Base-by-base conservation (phyloP, 2,113 vertebrate genomes). In the Pseudonaja textilis region DNA sequence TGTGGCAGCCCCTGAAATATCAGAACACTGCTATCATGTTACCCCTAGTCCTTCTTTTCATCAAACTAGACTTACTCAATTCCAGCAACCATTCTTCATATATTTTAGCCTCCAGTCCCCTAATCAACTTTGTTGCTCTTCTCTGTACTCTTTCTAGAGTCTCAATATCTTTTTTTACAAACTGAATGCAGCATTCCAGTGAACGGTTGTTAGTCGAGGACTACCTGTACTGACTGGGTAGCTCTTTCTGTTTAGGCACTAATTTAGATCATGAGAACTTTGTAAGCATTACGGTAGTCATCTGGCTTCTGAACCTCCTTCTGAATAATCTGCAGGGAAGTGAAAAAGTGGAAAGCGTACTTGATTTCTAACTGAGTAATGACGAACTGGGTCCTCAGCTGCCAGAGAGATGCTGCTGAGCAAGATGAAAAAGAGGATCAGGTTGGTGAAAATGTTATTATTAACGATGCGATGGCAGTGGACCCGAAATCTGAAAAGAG, bases 341-440 rank as follows among this genome's bases (percentile, higher is more conserved):
- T 0, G 1, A 94, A 92, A 86, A 93, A 50, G 55, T 42, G 91
- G 91, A 93, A 87, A 74, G 94, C 98, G 56, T 98, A 99, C 99
- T 97, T 98, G 97, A 95, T 99, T 99, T 97, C 99, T 98, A 96
- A 98, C 99, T 94, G 99, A 99, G 95, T 98, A 97, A 91, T 99
- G 98, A 93, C 98, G 97, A 81, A 99, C 99, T 0, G 99, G 99
- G 95, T 99, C 99, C 95, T 99, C 99, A 1, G 99, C 99, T 55
- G 99, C 99, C 97, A 99, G 96, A 90, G 99, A 99, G 95, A 99
- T 98, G 97, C 99, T 99, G 97, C 99, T 99, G 96, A 99, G 98
- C 98, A 99, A 98, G 96, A 99, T 99, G 98, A 99, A 99, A 97
- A 99, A 99, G 52, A 99, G 98, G 98, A 99, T 99, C 97, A 99